phyloP scores from a whole-genome alignment of 1,140 invertebrate genomes.

The Drosophila arawakana region DNA sequence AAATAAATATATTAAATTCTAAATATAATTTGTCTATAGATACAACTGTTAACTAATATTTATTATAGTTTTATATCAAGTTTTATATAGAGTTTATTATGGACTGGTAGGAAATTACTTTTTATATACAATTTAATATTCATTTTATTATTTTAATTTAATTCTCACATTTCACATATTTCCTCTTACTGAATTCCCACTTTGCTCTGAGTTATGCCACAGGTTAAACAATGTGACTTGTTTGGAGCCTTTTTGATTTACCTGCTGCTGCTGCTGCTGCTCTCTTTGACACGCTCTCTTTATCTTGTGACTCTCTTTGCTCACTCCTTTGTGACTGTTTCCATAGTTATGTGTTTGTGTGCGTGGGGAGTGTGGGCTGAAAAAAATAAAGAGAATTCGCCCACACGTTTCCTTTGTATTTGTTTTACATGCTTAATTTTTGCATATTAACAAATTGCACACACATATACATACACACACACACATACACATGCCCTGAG shows the following conservation, averaged over 20 bases:
- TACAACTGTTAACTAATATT: too few relatives aligned
- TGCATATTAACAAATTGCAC: slow-evolving; percentile 41
- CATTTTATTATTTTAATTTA: too few relatives aligned
- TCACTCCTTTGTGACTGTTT: slow-evolving; percentile 8
- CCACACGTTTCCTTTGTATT: slow-evolving; percentile 22
- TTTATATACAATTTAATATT: too few relatives aligned
- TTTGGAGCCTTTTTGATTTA: slow-evolving; percentile 20
- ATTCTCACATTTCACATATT: too few relatives aligned
- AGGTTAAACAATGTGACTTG: slow-evolving; percentile 25
- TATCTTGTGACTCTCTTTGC: not conserved
- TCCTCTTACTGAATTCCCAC: too few relatives aligned
- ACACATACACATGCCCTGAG: not conserved
- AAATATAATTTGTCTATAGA: too few relatives aligned
- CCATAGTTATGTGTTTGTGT: slow-evolving; percentile 8
- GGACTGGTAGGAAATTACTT: too few relatives aligned
- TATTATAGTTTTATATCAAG: too few relatives aligned
- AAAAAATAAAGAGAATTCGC: slow-evolving; percentile 7
- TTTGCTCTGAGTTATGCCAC: slow-evolving; percentile 24
- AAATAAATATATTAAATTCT: too few relatives aligned
- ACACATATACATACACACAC: not conserved
- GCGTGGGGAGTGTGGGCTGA: not conserved
- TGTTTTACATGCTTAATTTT: slow-evolving; percentile 42
- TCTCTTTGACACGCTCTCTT: not conserved
- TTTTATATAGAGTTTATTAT: too few relatives aligned
- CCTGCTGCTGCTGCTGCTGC: not conserved